Base-by-base conservation (phyloP, 2,888 invertebrate species). In the Polia nebulosa region DNA sequence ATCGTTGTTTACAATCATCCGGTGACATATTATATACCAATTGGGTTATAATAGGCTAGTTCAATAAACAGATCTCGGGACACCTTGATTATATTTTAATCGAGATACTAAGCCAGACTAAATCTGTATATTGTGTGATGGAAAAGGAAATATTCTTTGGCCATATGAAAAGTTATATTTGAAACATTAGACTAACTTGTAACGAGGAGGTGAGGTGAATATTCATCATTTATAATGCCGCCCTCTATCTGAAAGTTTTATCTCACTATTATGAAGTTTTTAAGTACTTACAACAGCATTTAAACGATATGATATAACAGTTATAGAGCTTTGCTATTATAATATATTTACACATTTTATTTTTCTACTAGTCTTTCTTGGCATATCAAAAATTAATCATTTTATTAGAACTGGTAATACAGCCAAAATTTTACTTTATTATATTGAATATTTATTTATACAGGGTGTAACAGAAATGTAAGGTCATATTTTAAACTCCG, bases 281-380 rank as follows among this genome's bases (percentile, higher is more conserved):
- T 25, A 45, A 45, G 70, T 70, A 70, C 70, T 64, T 70, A 63
- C 25, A 58, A 39, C n/a, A 51, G 64, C 64, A 70, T 70, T 70
- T 70, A 63, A 49, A 22, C 25, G 9, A 41, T 57, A 59, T 41
- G 15, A 47, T 57, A 15, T 44, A 47, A 29, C 34, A 65, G 13
- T 22, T 22, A 45, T 3, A 17, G n/a, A 47, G 1, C 15, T 32
- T 32, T n/a, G 32, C 15, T 32, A 7, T 52, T 65, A 41, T 15
- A 15, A 27, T 15, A n/a, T 17, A 49, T 32, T 27, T 20, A 11
- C 6, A 27, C 1, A 9, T 32, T 44, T 56, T 34, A 6, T 29
- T 51, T 41, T 9, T 25, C 39, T 34, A 29, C 44, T 3, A 32
- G 58, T 69, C 64, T 76, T 72, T 61, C 61, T 44, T 71, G 22